Base-by-base conservation (phyloP, 2,888 invertebrate genomes). In the Mythimna pallens region DNA sequence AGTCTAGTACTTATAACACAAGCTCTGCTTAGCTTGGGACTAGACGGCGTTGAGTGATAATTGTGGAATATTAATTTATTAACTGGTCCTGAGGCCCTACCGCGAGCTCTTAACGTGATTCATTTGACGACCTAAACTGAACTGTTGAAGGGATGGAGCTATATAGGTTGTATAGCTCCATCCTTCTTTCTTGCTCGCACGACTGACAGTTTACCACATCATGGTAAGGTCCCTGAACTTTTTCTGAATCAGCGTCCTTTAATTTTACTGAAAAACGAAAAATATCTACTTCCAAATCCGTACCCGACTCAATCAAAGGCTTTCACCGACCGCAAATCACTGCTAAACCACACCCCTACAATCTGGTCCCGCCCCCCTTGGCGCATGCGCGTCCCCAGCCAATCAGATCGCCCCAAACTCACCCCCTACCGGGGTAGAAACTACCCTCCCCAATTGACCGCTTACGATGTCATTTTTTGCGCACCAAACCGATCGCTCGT, bases 321-420 rank as follows among this genome's bases (percentile, higher is more conserved):
- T 93, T 92, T 80, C 85, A 74, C 85, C 90, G 92, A 95, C 96
- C 96, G 95, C 96, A 96, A 96, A 96, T 96, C 96, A 95, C 94
- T 88, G 93, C 90, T 82, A 90, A 90, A 94, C 94, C 95, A 95
- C 95, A 93, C 95, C 95, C 94, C 91, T 92, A 86, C 91, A 93
- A 93, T 92, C 91, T 89, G 91, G 91, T 91, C 89, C 89, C 95
- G 94, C 96, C 90, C 92, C 75, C 75, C 73, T 55, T 71, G 79
- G 83, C 95, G 94, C 96, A 94, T 93, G 95, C 95, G 96, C 91
- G 3, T 0, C 22, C 22, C 50, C 76, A 43, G 67, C 96, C 96
- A 96, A 96, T 95, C 90, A 86, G 58, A 81, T 34, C 73, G 54
- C 82, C 57, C 72, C 40, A 65, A 84, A 81, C 75, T 75, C 88